Percentiles rank a stretch among this genome's conserved stretches.
phyloP scores from a whole-genome alignment of 2,797 vertebrate species.

The Picus viridis region DNA sequence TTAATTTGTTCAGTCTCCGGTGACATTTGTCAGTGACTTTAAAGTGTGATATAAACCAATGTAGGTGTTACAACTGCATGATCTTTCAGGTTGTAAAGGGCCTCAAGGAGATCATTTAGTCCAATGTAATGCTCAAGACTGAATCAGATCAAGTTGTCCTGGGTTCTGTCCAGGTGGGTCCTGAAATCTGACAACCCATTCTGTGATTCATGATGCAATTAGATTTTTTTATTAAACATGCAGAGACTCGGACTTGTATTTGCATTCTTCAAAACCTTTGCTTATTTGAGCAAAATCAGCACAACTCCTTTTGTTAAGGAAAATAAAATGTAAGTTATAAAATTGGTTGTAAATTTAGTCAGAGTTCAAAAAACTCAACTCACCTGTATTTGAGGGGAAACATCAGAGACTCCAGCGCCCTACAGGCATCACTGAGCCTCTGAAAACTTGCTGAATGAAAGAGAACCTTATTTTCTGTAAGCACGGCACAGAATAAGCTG shows the following conservation, averaged over 20 bases:
- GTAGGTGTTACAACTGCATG: neutral
- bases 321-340: neutral
- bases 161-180: neutral
- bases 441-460: constrained; percentile 99
- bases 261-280: neutral
- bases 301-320: neutral
- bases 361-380: constrained; percentile 5
- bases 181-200: neutral
- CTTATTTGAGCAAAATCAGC: neutral
- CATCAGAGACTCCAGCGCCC: constrained; percentile 95
- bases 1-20: neutral
- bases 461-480: constrained; percentile 98
- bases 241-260: neutral
- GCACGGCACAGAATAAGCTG: constrained; percentile 94
- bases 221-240: neutral
- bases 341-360: neutral
- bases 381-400: constrained; percentile 98
- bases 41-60: neutral
- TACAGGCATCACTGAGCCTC: constrained; percentile 93
- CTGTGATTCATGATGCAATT: neutral
- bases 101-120: neutral
- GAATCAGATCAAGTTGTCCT: neutral
- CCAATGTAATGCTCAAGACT: neutral
- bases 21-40: neutral
- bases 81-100: neutral